Evolutionary conservation across 30 jellyfish, hydroid and myxozoan genomes (phyloP), one percentile per base, ranked within the genome.

Genomic region (Cassiopea xamachana): DNA sequence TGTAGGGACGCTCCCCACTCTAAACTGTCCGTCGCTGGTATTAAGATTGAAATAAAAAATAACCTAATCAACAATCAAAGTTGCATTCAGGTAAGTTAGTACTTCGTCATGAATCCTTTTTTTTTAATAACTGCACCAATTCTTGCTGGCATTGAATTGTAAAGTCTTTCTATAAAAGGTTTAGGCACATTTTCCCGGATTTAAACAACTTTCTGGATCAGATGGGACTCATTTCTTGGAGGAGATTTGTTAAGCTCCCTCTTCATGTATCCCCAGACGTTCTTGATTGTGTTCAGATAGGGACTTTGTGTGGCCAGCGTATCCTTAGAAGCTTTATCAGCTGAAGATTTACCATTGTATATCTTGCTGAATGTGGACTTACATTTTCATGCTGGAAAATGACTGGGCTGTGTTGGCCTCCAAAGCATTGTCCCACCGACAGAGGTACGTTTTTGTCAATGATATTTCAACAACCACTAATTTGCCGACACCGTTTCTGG

Each of bases 251-350:
- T 55, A 58, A 81, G 59, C 59, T 61, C 45, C 43, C 75, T 6
- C 71, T 82, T 68, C 73, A 67, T 64, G 48, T 82, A 70, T 5
- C 82, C 70, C 91, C 91, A 82, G 46, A 82, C 91, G 13, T 82
- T 82, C 69, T 82, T 83, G 68, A 82, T 82, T 12, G 91, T 83
- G 46, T 82, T 82, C 72, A 82, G 91, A 81, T 81, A 82, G 49
- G 61, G 90, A 64, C 91, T 82, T 62, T 82, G 82, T 43, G 83
- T 82, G 83, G 91, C 91, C 91, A 82, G 0, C 83, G 13, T 62
- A 81, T 14, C 59, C 89, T 19, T 18, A 2, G 60, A 43, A 81
- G 44, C 1, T 64, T 17, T 8, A 80, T 17, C 46, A 81, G 67
- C 39, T 81, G 89, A 51, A 81, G 27, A 81, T 81, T 55, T 2